A percentile compares a stretch with the other conserved stretches of the same genome.
Evolutionary conservation across 1,140 invertebrate genomes (phyloP).

Genomic region (Leptonema lineaticorne): DNA sequence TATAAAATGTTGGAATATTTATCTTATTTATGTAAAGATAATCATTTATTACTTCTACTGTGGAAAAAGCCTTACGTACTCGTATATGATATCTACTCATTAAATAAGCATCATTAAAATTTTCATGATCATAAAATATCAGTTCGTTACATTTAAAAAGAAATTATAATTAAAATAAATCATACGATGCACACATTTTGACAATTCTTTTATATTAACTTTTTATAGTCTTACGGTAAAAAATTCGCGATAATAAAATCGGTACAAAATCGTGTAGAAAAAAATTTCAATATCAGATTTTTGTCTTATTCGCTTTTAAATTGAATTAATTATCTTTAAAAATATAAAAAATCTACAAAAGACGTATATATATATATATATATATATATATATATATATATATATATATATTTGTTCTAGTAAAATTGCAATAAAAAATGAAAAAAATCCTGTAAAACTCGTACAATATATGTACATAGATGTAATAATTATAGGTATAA

Average conservation of each 20-base stretch:
- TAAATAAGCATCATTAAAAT: background rate
- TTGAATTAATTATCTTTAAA: no score
- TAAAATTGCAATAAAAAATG: no score
- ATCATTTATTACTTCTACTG: constrained; percentile 15
- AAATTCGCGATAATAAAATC: constrained; percentile 15
- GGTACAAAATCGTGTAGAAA: constrained; percentile 7
- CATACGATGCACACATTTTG: no score
- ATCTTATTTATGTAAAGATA: constrained; percentile 5
- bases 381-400: background rate
- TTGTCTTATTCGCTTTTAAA: no score
- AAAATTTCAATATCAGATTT: no score
- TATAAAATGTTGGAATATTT: constrained; percentile 26
- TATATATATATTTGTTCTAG: background rate
- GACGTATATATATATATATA: background rate
- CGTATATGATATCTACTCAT: background rate
- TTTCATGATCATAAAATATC: background rate
- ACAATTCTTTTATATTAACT: no score
- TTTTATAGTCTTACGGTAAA: no score
- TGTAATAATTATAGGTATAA: no score
- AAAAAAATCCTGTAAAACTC: no score
- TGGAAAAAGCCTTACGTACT: background rate
- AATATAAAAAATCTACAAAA: no score
- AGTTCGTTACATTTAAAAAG: constrained; percentile 6
- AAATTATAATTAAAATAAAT: no score
- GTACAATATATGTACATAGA: no score